Base-by-base conservation (phyloP, 2,797 vertebrate genomes). In the Hydrolagus colliei region DNA sequence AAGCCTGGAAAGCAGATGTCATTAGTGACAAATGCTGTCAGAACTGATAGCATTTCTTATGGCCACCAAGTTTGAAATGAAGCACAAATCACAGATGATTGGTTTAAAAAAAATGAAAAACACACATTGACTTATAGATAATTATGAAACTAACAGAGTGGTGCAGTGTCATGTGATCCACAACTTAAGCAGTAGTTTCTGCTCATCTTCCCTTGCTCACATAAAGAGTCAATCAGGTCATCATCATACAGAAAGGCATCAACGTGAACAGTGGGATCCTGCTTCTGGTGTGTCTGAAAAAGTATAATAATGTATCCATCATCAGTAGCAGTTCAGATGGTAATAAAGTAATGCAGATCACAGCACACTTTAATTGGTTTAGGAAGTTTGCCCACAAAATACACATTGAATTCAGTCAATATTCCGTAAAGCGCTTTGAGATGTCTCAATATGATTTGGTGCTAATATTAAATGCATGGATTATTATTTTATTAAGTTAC, bases 231-330 rank as follows among this genome's bases (percentile, higher is more conserved):
- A 91, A 98, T 92, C 87, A 90, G 90, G 65, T 97, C 95, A 78
- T 98, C 97, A 86, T 96, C 94, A 87, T 97, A 99, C 89, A 99
- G 93, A 91, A 99, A 99, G 72, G 94, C 90, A 91, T 98, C 97
- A 84, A 99, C 91, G 20, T 97, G 96, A 87, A 96, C 90, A 10
- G 95, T 95, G 4, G 96, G 95, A 22, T 90, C 90, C 16, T 92
- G 87, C 85, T 92, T 92, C 87, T 93, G 92, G 85, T 91, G 92
- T 87, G 96, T 94, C 97, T 98, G 90, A 88, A 88, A 89, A 87
- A 71, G 68, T 20, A 71, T 20, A 71, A 71, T 71, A 71, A 16
- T 16, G 16, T 18, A 4, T 18, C 16, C 20, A 71, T 71, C 68
- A 71, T 71, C 68, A 71, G 41, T 52, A 52, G 41, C 41, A 3